Evolutionary conservation across 2,888 invertebrate genomes (phyloP), one percentile per base, ranked within the genome.

Genomic region (Elegia similella): DNA sequence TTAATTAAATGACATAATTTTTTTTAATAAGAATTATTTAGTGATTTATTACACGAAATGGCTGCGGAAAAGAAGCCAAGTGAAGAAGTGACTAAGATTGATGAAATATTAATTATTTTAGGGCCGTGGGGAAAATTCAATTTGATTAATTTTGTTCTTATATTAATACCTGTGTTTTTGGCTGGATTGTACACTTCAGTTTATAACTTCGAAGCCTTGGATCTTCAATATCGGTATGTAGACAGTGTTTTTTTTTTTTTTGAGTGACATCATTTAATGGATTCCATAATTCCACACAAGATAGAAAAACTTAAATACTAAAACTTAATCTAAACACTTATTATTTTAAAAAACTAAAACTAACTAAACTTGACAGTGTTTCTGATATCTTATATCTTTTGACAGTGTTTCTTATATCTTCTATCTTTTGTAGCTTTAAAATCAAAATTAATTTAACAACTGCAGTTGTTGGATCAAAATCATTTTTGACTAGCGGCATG

Each of bases 151-250:
- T 48, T 30, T 48, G 1, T 48, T 30, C 29, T 48, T 2, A 48
- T 48, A 48, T 30, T 48, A 7, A 6, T 13, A 13, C 47, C 47
- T 13, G 47, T 48, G 30, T 12, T 48, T 7, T 48, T 48, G 17
- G 29, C 47, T 30, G 47, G 47, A 30, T 48, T 48, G 7, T 48
- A 48, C 8, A 7, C 30, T 13, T 48, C 47, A 8, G 47, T 48
- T 30, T 48, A 48, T 23, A 46, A 46, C 17, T 46, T 46, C 23
- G 46, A 46, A 46, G 12, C 46, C 23, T 46, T 46, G 46, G 46
- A 46, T 12, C 46, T 46, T 7, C 30, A 50, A n/a, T 50, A 50
- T 50, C 48, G 32, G 30, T 52, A 38, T 6, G 34, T 52, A 16
- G 34, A 34, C 8, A n/a, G 10, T 38, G 10, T 38, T 2, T 2